Evolutionary conservation across 2,113 vertebrate genomes (phyloP), one percentile per base, ranked within the genome.

Genomic region (Nothocercus nigrocapillus): DNA sequence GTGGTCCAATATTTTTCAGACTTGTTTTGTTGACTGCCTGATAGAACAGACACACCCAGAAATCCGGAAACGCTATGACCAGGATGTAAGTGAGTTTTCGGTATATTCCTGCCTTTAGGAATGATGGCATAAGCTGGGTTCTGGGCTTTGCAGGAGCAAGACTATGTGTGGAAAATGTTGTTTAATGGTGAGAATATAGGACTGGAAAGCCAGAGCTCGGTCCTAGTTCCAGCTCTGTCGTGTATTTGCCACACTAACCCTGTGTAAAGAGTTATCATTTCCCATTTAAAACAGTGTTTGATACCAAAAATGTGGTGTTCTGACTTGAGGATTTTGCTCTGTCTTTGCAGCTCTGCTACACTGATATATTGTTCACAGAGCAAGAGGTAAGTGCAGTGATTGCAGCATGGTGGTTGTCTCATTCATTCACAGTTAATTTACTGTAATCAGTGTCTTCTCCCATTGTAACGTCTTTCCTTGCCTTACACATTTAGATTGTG

Each of bases 41-140:
- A 99, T 99, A 77, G 99, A 99, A 58, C 99, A 99, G 97, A 99
- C 99, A 0, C 99, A 99, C 92, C 99, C 99, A 1, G 99, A 99
- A 75, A 99, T 99, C 97, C 98, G 99, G 70, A 99, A 99, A 81
- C 98, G 99, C 87, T 98, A 99, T 7, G 99, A 99, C 89, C 98
- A 98, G 58, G 99, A 99, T 44, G 99, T 99, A 89, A 99, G 99
- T 99, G 81, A 79, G 45, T 8, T 78, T 21, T 73, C 4, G 36
- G 28, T 13, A 4, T 11, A 0, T 69, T 67, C 45, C 59, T 61
- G 62, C 72, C 58, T 28, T 30, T 73, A 47, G 36, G 42, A 11
- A 1, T 34, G n/a, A 54, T 17, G 68, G 40, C 47, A 2, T 0
- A 4, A 76, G 18, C 3, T 40, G 84, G 25, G 18, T 53, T 20